phyloP scores from a whole-genome alignment of 2,797 vertebrate species.

The Chelon auratus region DNA sequence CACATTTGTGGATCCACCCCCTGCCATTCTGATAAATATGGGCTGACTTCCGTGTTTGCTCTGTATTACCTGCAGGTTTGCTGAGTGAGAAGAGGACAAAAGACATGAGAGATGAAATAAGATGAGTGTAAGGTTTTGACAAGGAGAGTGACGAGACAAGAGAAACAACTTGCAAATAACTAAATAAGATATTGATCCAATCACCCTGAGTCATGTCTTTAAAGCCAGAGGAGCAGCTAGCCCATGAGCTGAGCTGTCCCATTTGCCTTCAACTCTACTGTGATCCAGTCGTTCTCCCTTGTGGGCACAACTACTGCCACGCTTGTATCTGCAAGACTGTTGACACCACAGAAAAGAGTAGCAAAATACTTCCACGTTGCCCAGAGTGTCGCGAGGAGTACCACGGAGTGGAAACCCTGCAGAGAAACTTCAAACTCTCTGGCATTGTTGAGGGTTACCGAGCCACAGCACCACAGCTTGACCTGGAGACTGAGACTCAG shows the following conservation, averaged over 20 bases:
- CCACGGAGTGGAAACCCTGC: slow-evolving; percentile 54
- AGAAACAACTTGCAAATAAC: not conserved
- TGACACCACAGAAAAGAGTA: not conserved
- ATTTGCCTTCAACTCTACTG: slow-evolving; percentile 80
- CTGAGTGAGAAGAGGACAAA: not conserved
- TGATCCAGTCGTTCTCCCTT: slow-evolving; percentile 78
- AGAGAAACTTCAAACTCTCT: slow-evolving; percentile 82
- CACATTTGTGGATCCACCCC: slow-evolving; percentile 38
- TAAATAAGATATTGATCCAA: not conserved
- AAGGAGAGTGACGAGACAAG: slow-evolving; percentile 1
- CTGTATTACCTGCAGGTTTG: slow-evolving; percentile 2
- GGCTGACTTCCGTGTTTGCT: slow-evolving; percentile 26
- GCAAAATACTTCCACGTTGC: slow-evolving; percentile 52
- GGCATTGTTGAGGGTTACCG: slow-evolving; percentile 79
- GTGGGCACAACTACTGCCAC: slow-evolving; percentile 85
- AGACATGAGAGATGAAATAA: not conserved
- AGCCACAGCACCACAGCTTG: slow-evolving; percentile 16
- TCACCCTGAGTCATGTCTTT: slow-evolving; percentile 57
- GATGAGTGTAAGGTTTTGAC: not conserved
- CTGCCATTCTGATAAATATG: slow-evolving; percentile 3
- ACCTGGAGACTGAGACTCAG: not conserved
- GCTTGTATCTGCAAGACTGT: slow-evolving; percentile 65
- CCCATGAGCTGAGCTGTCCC: slow-evolving; percentile 82
- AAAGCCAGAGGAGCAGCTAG: slow-evolving; percentile 65
- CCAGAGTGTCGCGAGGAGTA: slow-evolving; percentile 82